A percentile compares a stretch with the other conserved stretches of the same genome.
Evolutionary conservation across 2,888 invertebrate species (phyloP).

Genomic region (Lasioglossum zephyrum): DNA sequence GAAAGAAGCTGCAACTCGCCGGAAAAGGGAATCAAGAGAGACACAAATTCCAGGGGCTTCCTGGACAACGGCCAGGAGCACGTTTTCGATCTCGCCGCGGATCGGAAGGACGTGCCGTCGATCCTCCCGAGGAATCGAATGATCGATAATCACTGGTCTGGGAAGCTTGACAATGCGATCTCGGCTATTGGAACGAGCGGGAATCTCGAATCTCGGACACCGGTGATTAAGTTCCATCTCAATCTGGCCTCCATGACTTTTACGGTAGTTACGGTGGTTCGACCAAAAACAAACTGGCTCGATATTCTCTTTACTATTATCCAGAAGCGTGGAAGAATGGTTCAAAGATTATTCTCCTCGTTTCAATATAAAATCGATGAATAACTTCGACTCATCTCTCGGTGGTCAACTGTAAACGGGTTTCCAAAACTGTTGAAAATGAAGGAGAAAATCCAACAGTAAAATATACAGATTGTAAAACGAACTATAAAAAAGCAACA

Average conservation of each 20-base stretch:
- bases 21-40: slow-evolving; percentile 58
- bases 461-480: not conserved
- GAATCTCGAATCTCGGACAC: slow-evolving; percentile 25
- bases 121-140: slow-evolving; percentile 35
- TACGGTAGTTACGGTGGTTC: not conserved
- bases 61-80: slow-evolving; percentile 73
- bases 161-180: slow-evolving; percentile 4
- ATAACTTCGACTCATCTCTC: too few species aligned
- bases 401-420: too few species aligned
- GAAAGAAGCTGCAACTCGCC: slow-evolving; percentile 10
- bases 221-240: slow-evolving; percentile 43
- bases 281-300: not conserved
- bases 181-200: slow-evolving; percentile 10
- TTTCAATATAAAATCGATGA: too few species aligned
- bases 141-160: slow-evolving; percentile 49
- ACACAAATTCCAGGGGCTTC: slow-evolving; percentile 77
- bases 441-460: too few species aligned
- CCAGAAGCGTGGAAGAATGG: not conserved
- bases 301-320: not conserved
- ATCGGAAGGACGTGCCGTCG: slow-evolving; percentile 52
- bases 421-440: too few species aligned
- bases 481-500: too few species aligned
- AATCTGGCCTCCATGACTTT: slow-evolving; percentile 29
- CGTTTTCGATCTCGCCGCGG: slow-evolving; percentile 65
- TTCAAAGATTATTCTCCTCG: not conserved